Base-by-base conservation (phyloP, 2,113 vertebrate genomes). In the Pterocles orientalis region DNA sequence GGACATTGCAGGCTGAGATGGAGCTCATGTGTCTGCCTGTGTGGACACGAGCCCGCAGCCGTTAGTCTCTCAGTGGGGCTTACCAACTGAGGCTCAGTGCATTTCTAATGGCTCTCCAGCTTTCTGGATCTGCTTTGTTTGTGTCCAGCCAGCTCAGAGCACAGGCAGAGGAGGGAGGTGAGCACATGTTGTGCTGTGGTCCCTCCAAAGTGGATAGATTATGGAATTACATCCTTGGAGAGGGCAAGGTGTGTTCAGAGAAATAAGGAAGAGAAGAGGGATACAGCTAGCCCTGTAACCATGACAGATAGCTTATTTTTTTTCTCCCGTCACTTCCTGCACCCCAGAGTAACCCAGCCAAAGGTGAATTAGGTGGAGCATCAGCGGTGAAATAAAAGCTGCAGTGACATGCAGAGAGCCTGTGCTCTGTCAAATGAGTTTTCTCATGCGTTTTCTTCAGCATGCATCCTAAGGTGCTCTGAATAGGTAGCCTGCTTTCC, bases 301-400 rank as follows among this genome's bases (percentile, higher is more conserved):
- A n/a, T 31, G 24, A 48, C 14, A 56, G 19, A 10, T 12, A 36
- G 5, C 9, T 85, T 39, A 51, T 71, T 71, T 72, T 81, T 81
- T n/a, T 18, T n/a, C 3, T 4, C 5, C 0, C 1, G 1, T 36
- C 41, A 41, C 7, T 12, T 4, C 9, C 12, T 5, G 3, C 4
- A 2, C 14, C 6, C 15, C 28, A 2, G 5, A 50, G 73, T 64
- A 82, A 77, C 5, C 9, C 25, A 66, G 18, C 8, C 26, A 77
- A 85, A 93, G 10, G 4, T 65, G 50, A 92, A 48, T 61, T 80
- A 61, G 9, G 6, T 86, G 25, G 33, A 83, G 5, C 7, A 58
- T 56, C 56, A 39, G 12, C 25, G 20, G 60, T 58, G n/a, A 58
- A 78, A 70, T 48, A 70, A 91, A 80, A 76, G 16, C 0, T 2